phyloP scores from a whole-genome alignment of 2,888 invertebrate species.

The Limnephilus lunatus region DNA sequence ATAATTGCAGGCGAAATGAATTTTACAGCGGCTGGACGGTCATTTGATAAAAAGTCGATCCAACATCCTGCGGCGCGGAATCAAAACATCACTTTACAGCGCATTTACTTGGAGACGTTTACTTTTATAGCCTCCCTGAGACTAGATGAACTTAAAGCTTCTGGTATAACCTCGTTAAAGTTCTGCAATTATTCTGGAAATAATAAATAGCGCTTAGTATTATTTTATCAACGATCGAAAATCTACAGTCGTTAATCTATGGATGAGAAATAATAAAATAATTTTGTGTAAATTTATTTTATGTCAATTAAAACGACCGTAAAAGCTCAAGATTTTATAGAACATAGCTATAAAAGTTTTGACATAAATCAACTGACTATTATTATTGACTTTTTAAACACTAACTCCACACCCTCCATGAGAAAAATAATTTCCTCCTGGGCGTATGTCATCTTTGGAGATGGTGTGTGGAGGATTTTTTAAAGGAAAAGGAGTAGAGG shows the following conservation, averaged over 20 bases:
- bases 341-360: background rate
- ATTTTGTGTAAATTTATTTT: background rate
- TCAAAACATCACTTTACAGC: constrained; percentile 39
- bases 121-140: constrained; percentile 8
- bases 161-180: background rate
- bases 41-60: constrained; percentile 43
- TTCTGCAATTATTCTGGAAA: background rate
- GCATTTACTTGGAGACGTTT: constrained; percentile 15
- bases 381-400: too few species aligned
- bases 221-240: constrained; percentile 3
- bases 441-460: too few species aligned
- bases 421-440: too few species aligned
- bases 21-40: constrained; percentile 19
- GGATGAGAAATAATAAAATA: background rate
- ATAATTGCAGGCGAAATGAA: constrained; percentile 52
- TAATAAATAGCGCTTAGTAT: background rate
- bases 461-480: too few species aligned
- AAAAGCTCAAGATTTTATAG: background rate
- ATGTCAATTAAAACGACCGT: background rate
- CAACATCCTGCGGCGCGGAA: constrained; percentile 7
- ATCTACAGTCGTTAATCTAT: background rate
- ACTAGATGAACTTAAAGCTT: constrained; percentile 5
- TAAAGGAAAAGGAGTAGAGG: too few species aligned
- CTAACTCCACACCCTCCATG: too few species aligned
- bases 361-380: too few species aligned